Conservation (phyloP, 2,888 invertebrate genomes). For the Itoplectis maculator region DNA sequence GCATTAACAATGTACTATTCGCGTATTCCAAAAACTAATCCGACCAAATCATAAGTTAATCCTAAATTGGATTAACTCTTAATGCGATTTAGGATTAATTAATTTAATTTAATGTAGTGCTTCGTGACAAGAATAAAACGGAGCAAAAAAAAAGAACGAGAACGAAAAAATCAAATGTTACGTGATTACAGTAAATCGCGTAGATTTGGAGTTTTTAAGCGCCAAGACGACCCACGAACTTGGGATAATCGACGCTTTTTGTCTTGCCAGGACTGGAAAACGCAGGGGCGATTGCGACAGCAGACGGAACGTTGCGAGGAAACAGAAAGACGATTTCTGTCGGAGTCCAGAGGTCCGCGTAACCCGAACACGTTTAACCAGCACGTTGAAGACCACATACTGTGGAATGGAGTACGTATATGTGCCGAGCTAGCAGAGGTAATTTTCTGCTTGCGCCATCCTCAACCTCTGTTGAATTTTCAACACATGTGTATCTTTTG, state of each 20-base stretch:
- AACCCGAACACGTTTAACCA: constrained; percentile 52
- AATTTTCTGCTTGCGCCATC: constrained; percentile 62
- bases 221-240: not conserved
- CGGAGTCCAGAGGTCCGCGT: constrained; percentile 24
- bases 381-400: constrained; percentile 47
- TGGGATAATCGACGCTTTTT: not conserved
- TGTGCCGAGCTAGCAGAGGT: constrained; percentile 54
- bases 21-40: too few relatives aligned
- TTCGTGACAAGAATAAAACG: too few relatives aligned
- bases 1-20: too few relatives aligned
- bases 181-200: not conserved
- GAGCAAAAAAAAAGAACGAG: too few relatives aligned
- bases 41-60: too few relatives aligned
- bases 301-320: not conserved
- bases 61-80: too few relatives aligned
- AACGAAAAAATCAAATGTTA: not conserved
- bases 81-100: too few relatives aligned
- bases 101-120: too few relatives aligned
- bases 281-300: not conserved
- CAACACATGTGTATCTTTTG: constrained; percentile 30
- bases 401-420: constrained; percentile 36
- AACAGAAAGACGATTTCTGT: constrained; percentile 23
- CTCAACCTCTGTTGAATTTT: constrained; percentile 18
- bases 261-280: not conserved
- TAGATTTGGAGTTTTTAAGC: not conserved